These are phyloP conservation scores for Typhlichthys eigenmanni DNA, from an alignment of 2,797 vertebrate genomes.

Conservation along the genomic window DNA sequence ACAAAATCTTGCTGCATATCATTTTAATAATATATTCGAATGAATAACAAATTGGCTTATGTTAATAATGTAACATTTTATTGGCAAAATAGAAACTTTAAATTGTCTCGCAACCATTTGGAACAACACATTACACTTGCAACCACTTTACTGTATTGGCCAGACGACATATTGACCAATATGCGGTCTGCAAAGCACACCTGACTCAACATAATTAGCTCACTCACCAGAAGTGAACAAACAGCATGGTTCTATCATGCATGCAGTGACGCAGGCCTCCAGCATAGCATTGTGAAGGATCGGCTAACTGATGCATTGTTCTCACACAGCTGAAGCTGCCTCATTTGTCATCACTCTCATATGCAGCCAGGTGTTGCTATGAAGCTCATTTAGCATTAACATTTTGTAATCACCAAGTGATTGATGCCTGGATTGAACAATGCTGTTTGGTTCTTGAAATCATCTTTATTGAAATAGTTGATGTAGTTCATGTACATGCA, in stretches of 20 bases:
- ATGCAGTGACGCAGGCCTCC: conserved; percentile 31
- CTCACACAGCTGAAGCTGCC: conserved; percentile 30
- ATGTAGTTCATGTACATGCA: too few relatives aligned
- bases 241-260: conserved; percentile 32
- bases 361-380: conserved; percentile 39
- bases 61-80: neutral
- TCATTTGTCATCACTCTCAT: conserved; percentile 33
- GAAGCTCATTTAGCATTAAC: conserved; percentile 42
- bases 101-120: neutral
- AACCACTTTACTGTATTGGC: conserved; percentile 12
- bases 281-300: conserved; percentile 33
- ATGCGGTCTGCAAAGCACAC: conserved; percentile 42
- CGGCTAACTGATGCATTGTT: conserved; percentile 37
- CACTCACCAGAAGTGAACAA: conserved; percentile 30
- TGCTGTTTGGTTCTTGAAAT: neutral
- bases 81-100: neutral
- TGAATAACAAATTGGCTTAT: neutral
- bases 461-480: too few relatives aligned
- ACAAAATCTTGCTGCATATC: conserved; percentile 10
- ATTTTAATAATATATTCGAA: neutral
- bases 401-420: conserved; percentile 26
- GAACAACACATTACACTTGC: neutral
- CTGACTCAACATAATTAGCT: conserved; percentile 48
- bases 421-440: neutral
- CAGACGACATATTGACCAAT: neutral